Percentiles rank a stretch among this genome's conserved stretches.
phyloP scores from a whole-genome alignment of 2,797 vertebrate species.

The Danio kyathit region DNA sequence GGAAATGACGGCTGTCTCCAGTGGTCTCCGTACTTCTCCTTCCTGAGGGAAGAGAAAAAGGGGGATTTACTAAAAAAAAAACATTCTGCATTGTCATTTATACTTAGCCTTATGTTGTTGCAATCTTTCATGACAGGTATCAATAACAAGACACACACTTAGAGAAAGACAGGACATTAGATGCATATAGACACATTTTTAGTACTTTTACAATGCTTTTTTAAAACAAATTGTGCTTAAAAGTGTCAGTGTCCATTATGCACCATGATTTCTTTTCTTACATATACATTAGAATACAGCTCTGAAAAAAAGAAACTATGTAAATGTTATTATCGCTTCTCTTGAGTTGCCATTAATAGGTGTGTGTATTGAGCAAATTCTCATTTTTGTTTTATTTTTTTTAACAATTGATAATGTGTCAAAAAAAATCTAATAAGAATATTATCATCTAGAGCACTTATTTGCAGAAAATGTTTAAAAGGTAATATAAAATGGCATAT shows the following conservation, averaged over 20 bases:
- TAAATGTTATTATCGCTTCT: no score
- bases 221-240: no score
- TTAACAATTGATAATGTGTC: no score
- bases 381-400: no score
- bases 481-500: no score
- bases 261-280: not conserved
- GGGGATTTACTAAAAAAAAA: not conserved
- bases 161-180: not conserved
- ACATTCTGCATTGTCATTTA: not conserved
- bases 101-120: not conserved
- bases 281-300: no score
- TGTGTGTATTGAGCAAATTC: no score
- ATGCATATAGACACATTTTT: not conserved
- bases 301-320: no score
- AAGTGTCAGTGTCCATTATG: not conserved
- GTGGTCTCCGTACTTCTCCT: slow-evolving; percentile 82
- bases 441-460: no score
- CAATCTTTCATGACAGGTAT: not conserved
- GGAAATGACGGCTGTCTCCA: slow-evolving; percentile 69
- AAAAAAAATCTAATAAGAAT: no score
- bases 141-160: not conserved
- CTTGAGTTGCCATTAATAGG: no score
- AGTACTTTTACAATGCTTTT: not conserved
- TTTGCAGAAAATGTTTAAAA: no score
- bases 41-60: slow-evolving; percentile 73